These are phyloP conservation scores for Megaceryle maxima DNA, from an alignment of 2,113 vertebrate species.

Conservation along the genomic window DNA sequence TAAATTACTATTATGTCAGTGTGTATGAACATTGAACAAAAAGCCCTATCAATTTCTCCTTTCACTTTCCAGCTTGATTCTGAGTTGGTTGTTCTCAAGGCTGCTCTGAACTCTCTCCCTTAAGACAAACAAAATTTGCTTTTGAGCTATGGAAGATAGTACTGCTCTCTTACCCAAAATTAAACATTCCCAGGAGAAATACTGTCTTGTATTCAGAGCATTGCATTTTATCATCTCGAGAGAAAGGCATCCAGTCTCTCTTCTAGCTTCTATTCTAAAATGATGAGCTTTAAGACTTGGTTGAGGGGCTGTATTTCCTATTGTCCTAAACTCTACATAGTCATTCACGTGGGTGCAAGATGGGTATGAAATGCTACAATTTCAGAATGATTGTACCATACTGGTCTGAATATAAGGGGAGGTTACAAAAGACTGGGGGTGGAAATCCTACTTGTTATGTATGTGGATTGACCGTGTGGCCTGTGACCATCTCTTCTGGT, in stretches of 20 bases:
- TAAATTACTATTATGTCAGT: conserved; percentile 25
- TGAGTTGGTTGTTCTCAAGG: conserved; percentile 34
- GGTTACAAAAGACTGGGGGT: background rate
- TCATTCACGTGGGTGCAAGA: background rate
- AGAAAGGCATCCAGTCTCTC: background rate
- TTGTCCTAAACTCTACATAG: background rate
- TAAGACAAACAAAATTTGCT: conserved; percentile 22
- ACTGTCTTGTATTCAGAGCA: background rate
- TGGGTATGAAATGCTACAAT: background rate
- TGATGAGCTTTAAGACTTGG: background rate
- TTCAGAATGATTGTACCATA: background rate
- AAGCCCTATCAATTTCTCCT: conserved; percentile 22
- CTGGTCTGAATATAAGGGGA: background rate
- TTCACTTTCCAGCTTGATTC: conserved; percentile 45
- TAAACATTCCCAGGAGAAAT: background rate
- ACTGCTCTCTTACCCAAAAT: background rate
- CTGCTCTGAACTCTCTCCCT: conserved; percentile 24
- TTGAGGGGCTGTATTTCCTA: background rate
- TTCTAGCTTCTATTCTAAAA: background rate
- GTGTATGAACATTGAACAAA: conserved; percentile 13
- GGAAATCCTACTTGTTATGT: background rate
- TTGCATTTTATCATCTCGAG: background rate
- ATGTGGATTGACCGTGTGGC: background rate
- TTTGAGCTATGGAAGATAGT: background rate
- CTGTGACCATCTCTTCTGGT: background rate